These are phyloP conservation scores for Leptinotarsa lineolata DNA, from an alignment of 1,140 invertebrate genomes.

Conservation along the genomic window DNA sequence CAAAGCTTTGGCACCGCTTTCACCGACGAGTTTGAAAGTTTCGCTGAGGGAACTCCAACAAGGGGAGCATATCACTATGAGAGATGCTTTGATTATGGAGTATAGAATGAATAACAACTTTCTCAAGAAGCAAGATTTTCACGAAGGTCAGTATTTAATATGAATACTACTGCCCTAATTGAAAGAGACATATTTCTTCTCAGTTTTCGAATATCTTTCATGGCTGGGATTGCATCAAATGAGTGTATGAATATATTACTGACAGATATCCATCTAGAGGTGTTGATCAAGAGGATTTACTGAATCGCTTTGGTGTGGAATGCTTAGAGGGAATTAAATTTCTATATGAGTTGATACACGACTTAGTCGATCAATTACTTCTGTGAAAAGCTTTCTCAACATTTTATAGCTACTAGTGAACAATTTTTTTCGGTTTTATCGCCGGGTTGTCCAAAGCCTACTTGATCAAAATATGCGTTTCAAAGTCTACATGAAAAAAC, in stretches of 20 bases:
- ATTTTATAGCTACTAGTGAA: too few species aligned
- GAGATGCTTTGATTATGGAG: slow-evolving; percentile 83
- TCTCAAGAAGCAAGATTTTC: background rate
- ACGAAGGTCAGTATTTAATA: slow-evolving; percentile 3
- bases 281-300: too few species aligned
- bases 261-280: background rate
- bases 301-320: too few species aligned
- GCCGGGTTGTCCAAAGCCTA: too few species aligned
- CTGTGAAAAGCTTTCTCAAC: too few species aligned
- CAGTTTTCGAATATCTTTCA: background rate
- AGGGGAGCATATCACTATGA: slow-evolving; percentile 71
- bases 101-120: background rate
- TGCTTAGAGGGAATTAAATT: too few species aligned
- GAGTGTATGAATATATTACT: background rate
- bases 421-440: too few species aligned
- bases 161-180: background rate
- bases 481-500: too few species aligned
- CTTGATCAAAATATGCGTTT: too few species aligned
- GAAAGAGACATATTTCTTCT: too few species aligned
- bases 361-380: too few species aligned
- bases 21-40: slow-evolving; percentile 88
- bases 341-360: too few species aligned
- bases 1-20: slow-evolving; percentile 76
- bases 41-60: slow-evolving; percentile 75
- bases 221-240: background rate